A percentile compares a stretch with the other conserved stretches of the same genome.
phyloP scores from a whole-genome alignment of 2,888 invertebrate genomes.

The Hofmannophila pseudospretella region DNA sequence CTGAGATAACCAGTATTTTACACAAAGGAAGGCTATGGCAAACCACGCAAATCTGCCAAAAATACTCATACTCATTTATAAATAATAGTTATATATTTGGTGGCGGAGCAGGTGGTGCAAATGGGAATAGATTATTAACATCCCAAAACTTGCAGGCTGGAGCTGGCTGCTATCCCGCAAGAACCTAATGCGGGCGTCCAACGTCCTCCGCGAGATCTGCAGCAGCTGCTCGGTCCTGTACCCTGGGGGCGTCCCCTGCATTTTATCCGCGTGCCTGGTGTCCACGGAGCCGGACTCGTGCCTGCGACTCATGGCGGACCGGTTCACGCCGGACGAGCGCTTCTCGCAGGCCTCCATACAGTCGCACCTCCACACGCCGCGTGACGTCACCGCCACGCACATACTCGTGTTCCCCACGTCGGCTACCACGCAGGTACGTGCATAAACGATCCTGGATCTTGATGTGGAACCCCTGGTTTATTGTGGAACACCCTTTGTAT shows the following conservation, averaged over 20 bases:
- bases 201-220: constrained; percentile 93
- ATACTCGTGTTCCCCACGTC: constrained; percentile 99
- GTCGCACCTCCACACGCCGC: constrained; percentile 94
- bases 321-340: constrained; percentile 96
- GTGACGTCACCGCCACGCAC: constrained; percentile 98
- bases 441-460: too few relatives aligned
- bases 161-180: constrained; percentile 95
- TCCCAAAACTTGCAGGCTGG: constrained; percentile 83
- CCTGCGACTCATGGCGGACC: constrained; percentile 94
- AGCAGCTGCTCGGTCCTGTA: constrained; percentile 90
- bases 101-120: too few relatives aligned
- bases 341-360: constrained; percentile 92
- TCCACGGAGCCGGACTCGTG: constrained; percentile 94
- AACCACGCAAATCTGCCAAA: too few relatives aligned
- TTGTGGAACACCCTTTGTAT: too few relatives aligned
- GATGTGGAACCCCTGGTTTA: too few relatives aligned
- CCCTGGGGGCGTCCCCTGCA: constrained; percentile 90
- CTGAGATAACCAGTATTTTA: too few relatives aligned
- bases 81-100: too few relatives aligned
- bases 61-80: too few relatives aligned
- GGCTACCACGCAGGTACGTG: constrained; percentile 91
- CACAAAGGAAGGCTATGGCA: too few relatives aligned
- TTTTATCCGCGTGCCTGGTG: constrained; percentile 98
- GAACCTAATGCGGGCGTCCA: constrained; percentile 91
- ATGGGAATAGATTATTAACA: too few relatives aligned